Percentiles rank a stretch among this genome's conserved stretches.
These are phyloP conservation scores for Ictalurus punctatus DNA, from an alignment of 2,113 vertebrate species.

Conservation along the genomic window DNA sequence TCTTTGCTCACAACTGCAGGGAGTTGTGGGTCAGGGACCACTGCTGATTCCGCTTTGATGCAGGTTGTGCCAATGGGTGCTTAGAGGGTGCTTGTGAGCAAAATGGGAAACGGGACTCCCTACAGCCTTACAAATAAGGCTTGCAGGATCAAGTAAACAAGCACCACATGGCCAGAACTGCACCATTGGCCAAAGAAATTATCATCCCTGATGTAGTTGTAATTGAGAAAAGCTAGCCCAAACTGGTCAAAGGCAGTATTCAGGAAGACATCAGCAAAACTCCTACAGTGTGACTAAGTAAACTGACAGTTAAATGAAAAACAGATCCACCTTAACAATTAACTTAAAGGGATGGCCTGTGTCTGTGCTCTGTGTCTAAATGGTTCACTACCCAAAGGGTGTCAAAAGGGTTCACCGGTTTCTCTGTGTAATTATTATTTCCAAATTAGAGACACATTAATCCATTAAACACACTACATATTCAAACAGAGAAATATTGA, in stretches of 20 bases:
- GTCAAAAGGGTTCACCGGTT: neutral
- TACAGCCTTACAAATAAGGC: neutral
- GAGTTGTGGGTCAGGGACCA: neutral
- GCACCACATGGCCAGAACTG: neutral
- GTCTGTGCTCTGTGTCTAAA: neutral
- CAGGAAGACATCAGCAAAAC: neutral
- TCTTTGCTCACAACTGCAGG: neutral
- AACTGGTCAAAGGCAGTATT: neutral
- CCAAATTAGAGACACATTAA: neutral
- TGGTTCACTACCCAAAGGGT: neutral
- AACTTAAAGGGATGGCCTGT: neutral
- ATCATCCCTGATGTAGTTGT: neutral
- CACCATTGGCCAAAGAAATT: constrained; percentile 1
- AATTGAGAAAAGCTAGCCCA: neutral
- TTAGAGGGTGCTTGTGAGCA: neutral
- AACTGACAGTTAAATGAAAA: neutral
- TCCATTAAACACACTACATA: neutral
- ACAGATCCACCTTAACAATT: constrained; percentile 3
- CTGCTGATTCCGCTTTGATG: neutral
- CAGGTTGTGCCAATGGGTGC: neutral
- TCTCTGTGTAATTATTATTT: neutral
- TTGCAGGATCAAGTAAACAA: neutral
- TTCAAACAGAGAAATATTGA: neutral
- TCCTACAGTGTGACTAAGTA: neutral
- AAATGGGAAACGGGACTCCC: neutral